Evolutionary conservation across 2,797 vertebrate genomes (phyloP).

Genomic region (Centroberyx gerrardi): DNA sequence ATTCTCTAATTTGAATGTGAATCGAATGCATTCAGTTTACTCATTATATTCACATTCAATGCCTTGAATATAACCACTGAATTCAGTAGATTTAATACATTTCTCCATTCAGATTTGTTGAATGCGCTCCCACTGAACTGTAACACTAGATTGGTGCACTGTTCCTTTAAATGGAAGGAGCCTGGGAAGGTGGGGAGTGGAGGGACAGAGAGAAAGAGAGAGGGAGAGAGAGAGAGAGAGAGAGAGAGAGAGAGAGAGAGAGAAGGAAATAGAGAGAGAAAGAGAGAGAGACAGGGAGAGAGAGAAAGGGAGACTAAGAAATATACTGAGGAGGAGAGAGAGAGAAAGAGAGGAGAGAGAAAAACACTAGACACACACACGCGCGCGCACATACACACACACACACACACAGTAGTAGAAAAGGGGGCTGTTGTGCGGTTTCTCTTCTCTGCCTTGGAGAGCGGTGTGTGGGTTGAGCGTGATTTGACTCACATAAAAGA

Average conservation of each 20-base stretch:
- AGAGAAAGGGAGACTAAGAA: conserved; percentile 24
- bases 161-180: conserved; percentile 75
- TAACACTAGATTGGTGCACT: conserved; percentile 39
- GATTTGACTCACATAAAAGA: conserved; percentile 33
- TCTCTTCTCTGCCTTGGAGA: conserved; percentile 61
- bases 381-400: neutral
- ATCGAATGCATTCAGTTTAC: neutral
- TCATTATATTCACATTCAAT: neutral
- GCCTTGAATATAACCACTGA: neutral
- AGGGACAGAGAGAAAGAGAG: conserved; percentile 22
- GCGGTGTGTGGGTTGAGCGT: conserved; percentile 48
- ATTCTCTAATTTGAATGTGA: neutral
- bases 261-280: neutral
- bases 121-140: conserved; percentile 21
- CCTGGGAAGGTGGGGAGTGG: conserved; percentile 26
- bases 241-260: conserved; percentile 24
- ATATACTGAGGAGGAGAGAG: conserved; percentile 18
- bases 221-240: conserved; percentile 33
- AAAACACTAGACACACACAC: neutral
- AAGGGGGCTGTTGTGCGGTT: conserved; percentile 52
- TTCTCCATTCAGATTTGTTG: conserved; percentile 22
- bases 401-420: conserved; percentile 55
- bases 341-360: conserved; percentile 39
- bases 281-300: conserved; percentile 18
- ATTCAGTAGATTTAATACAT: neutral